These are phyloP conservation scores for Terrapene triunguis DNA, from an alignment of 2,113 vertebrate genomes.

Conservation along the genomic window DNA sequence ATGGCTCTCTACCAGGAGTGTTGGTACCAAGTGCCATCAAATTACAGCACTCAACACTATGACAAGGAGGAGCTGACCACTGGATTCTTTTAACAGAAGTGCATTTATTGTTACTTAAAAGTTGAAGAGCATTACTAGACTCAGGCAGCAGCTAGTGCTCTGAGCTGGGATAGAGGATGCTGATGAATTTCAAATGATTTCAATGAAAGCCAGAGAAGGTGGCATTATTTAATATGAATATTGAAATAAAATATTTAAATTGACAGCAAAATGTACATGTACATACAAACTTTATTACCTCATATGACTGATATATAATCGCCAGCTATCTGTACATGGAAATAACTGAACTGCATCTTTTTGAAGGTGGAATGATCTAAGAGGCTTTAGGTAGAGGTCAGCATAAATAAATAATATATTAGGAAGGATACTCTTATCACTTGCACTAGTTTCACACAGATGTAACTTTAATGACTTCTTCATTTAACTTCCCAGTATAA, in stretches of 20 bases:
- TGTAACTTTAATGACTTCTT: too few relatives aligned
- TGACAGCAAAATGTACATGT: neutral
- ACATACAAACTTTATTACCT: neutral
- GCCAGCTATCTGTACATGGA: neutral
- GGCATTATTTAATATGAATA: neutral
- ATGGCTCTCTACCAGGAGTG: neutral
- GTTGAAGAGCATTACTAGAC: neutral
- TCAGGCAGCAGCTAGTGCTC: neutral
- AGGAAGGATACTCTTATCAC: neutral
- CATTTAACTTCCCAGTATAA: neutral
- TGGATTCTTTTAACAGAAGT: neutral
- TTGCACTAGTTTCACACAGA: neutral
- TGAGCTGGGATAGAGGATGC: neutral
- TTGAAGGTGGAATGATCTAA: neutral
- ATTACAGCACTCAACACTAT: neutral
- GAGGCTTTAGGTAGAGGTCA: neutral
- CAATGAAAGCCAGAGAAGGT: neutral
- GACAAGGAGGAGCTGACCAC: neutral
- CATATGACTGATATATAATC: slow-evolving; percentile 19
- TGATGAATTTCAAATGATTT: slow-evolving; percentile 22
- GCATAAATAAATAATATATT: neutral
- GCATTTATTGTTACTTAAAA: neutral
- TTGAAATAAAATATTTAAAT: slow-evolving; percentile 22
- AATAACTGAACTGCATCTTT: neutral
- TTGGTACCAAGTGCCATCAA: neutral